Percentiles rank a stretch among this genome's conserved stretches.
Conservation (phyloP, 2,888 invertebrate species). For the Cheilosia scutellata region DNA sequence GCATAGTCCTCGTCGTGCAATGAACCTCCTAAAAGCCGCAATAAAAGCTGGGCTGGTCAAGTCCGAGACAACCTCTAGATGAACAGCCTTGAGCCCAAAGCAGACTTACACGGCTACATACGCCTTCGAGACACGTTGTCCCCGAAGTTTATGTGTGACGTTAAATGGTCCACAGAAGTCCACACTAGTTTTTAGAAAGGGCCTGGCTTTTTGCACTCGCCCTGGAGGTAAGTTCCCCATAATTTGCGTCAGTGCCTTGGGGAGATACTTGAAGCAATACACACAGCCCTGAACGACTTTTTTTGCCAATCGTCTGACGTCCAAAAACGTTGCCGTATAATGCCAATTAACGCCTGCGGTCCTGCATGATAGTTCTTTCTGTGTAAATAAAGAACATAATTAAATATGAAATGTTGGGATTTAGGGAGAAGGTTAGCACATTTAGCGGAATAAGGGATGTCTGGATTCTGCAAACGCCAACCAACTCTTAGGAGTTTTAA, state of each 20-base stretch:
- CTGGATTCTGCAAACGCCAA: no score
- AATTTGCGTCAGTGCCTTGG: slow-evolving; percentile 15
- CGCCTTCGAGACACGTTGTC: background rate
- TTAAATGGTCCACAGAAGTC: slow-evolving; percentile 42
- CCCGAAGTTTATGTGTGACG: background rate
- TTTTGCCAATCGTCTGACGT: background rate
- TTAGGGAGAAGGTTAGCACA: background rate
- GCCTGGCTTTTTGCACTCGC: slow-evolving; percentile 1
- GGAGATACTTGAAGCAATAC: slow-evolving; percentile 18
- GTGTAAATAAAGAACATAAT: slow-evolving; percentile 17
- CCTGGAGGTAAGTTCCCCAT: slow-evolving; percentile 27
- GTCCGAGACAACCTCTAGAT: background rate
- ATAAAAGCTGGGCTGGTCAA: background rate
- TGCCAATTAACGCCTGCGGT: slow-evolving; percentile 15
- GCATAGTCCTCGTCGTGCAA: background rate
- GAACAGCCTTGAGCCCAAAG: background rate
- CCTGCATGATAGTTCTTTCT: slow-evolving; percentile 32
- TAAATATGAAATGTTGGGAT: background rate
- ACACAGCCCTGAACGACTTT: background rate
- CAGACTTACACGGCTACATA: background rate
- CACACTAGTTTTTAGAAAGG: slow-evolving; percentile 23
- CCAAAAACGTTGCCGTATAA: slow-evolving; percentile 37
- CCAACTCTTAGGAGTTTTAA: no score
- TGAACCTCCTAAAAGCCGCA: background rate
- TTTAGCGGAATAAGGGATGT: background rate